Base-by-base conservation (phyloP, 2,113 vertebrate species). In the Thryonomys swinderianus region DNA sequence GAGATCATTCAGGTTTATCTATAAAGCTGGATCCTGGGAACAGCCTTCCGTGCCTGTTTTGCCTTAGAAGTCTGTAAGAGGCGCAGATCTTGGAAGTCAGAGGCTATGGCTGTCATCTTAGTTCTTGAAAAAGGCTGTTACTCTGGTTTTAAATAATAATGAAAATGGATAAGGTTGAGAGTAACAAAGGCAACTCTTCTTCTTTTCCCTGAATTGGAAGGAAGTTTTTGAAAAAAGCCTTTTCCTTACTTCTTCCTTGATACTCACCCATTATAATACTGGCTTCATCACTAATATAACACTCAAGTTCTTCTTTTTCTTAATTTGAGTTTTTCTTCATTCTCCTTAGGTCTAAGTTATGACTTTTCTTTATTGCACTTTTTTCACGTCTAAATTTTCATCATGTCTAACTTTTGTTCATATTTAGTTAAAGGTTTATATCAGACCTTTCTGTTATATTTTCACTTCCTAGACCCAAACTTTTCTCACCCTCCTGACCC, bases 161-260 rank as follows among this genome's bases (percentile, higher is more conserved):
- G 5, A 23, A 20, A 55, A 13, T 95, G 53, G 34, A 5, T 34
- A 1, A 62, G 74, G 25, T 23, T 21, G 5, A 18, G 30, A 16
- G 9, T 62, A 20, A 20, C 57, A 37, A 82, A 94, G 32, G 21
- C 25, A 62, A 59, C 88, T 93, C 18, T 21, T 80, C 1, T 66
- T 42, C 2, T 57, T 86, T 90, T 66, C 32, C n/a, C 32, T 88
- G 59, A 53, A 92, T 66, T 84, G 37, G 40, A 67, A 85, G 67
- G 34, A 18, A 59, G 17, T 85, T 55, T 51, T 51, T 51, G 51
- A n/a, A n/a, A n/a, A 51, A 51, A 51, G 5, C 42, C 10, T 88
- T 32, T 95, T 92, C 92, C 64, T 55, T 67, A 64, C 76, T 55
- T 92, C 20, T 86, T 87, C 25, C 48, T 37, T 83, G 16, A 81